Percentiles rank a stretch among this genome's conserved stretches.
Evolutionary conservation across 2,888 invertebrate species (phyloP).

Genomic region (Hybos culiciformis): DNA sequence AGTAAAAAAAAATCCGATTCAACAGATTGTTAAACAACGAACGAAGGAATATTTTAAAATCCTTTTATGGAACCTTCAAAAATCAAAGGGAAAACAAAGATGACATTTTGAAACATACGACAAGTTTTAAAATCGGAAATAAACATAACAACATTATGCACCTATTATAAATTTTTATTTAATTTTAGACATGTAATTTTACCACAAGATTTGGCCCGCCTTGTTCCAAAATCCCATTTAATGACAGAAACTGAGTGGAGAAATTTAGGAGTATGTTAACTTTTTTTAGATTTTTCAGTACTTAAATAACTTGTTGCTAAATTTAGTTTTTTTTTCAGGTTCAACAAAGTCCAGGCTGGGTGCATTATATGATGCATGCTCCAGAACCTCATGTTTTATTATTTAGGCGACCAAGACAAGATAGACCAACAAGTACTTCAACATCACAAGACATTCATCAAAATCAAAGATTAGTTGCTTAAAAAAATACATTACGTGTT

Average conservation of each 20-base stretch:
- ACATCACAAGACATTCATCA: too few relatives aligned
- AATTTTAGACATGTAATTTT: conserved; percentile 71
- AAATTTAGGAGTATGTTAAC: conserved; percentile 56
- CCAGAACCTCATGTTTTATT: conserved; percentile 82
- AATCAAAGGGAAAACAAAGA: too few relatives aligned
- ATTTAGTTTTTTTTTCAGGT: conserved; percentile 81
- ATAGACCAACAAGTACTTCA: too few relatives aligned
- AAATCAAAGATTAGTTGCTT: too few relatives aligned
- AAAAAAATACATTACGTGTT: too few relatives aligned
- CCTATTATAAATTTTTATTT: neutral
- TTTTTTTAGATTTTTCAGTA: neutral
- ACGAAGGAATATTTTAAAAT: too few relatives aligned
- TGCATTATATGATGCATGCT: conserved; percentile 55
- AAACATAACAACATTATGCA: neutral
- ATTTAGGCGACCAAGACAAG: conserved; percentile 48
- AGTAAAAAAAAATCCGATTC: too few relatives aligned
- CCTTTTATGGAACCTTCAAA: too few relatives aligned
- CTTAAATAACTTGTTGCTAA: conserved; percentile 19
- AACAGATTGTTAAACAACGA: too few relatives aligned
- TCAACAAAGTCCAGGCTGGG: conserved; percentile 83
- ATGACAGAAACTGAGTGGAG: conserved; percentile 95
- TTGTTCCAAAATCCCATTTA: conserved; percentile 77
- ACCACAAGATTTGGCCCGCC: conserved; percentile 68
- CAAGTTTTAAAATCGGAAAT: too few relatives aligned
- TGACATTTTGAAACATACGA: too few relatives aligned